Evolutionary conservation across 2,888 invertebrate genomes (phyloP).

Genomic region (Phengaris arion): DNA sequence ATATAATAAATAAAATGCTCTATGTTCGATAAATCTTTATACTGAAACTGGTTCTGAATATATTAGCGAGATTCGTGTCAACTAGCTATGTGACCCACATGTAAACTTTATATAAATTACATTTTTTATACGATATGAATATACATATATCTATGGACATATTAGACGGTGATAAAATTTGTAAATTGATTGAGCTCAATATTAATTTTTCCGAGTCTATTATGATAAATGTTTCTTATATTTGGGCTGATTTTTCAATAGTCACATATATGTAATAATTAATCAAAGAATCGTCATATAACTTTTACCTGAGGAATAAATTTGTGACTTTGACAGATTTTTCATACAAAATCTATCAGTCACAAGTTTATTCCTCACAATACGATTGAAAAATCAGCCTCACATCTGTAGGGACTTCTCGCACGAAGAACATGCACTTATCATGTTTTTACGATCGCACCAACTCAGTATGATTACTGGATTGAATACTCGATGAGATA

Average conservation of each 20-base stretch:
- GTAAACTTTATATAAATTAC: slow-evolving; percentile 37
- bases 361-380: too few species aligned
- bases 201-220: too few species aligned
- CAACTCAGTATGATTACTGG: not conserved
- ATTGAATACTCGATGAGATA: not conserved
- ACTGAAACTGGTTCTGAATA: slow-evolving; percentile 58
- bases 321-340: too few species aligned
- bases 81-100: slow-evolving; percentile 66
- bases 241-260: too few species aligned
- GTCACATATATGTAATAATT: too few species aligned
- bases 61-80: slow-evolving; percentile 70
- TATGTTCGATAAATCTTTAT: slow-evolving; percentile 47
- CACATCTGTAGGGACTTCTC: not conserved
- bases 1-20: slow-evolving; percentile 16
- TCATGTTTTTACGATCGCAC: not conserved
- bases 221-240: too few species aligned
- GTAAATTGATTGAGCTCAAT: not conserved
- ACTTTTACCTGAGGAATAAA: too few species aligned
- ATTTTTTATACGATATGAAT: slow-evolving; percentile 30
- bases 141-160: not conserved
- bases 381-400: too few species aligned
- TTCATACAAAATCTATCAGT: too few species aligned
- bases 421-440: not conserved
- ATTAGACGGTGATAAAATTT: not conserved
- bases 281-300: too few species aligned